Conservation (phyloP, 2,113 vertebrate species). For the Eretmochelys imbricata region DNA sequence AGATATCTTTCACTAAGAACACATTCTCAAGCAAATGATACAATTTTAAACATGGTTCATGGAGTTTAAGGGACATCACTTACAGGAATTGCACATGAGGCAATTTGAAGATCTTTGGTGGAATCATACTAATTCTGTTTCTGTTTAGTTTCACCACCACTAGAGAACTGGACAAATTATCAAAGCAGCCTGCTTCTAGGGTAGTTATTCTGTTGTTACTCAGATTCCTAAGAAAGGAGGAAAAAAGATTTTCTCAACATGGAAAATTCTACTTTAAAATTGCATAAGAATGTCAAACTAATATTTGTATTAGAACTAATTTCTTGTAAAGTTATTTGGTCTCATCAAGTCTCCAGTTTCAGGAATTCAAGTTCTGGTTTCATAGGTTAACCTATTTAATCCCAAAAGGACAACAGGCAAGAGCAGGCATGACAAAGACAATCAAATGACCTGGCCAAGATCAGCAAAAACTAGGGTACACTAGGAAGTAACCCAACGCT, state of each 20-base stretch:
- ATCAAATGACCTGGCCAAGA: background rate
- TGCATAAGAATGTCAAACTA: background rate
- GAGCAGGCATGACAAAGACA: background rate
- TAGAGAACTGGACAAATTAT: conserved; percentile 93
- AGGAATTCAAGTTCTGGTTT: background rate
- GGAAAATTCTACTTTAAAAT: background rate
- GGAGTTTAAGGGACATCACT: conserved; percentile 72
- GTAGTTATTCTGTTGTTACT: conserved; percentile 95
- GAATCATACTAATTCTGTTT: conserved; percentile 89
- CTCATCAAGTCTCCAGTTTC: background rate
- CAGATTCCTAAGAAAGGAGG: conserved; percentile 85
- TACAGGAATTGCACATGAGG: conserved; percentile 94
- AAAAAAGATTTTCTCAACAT: conserved; percentile 7
- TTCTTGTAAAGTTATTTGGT: background rate
- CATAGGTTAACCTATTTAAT: background rate
- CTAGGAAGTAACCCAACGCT: background rate
- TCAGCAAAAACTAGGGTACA: background rate
- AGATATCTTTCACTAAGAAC: background rate
- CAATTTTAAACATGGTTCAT: background rate
- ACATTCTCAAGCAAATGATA: background rate
- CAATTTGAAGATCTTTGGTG: conserved; percentile 92
- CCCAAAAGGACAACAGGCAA: background rate
- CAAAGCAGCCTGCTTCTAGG: conserved; percentile 94
- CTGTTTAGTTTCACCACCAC: conserved; percentile 94
- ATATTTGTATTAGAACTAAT: background rate